Evolutionary conservation across 2,113 vertebrate species (phyloP), one percentile per base, ranked within the genome.

Genomic region (Megaceryle maxima): DNA sequence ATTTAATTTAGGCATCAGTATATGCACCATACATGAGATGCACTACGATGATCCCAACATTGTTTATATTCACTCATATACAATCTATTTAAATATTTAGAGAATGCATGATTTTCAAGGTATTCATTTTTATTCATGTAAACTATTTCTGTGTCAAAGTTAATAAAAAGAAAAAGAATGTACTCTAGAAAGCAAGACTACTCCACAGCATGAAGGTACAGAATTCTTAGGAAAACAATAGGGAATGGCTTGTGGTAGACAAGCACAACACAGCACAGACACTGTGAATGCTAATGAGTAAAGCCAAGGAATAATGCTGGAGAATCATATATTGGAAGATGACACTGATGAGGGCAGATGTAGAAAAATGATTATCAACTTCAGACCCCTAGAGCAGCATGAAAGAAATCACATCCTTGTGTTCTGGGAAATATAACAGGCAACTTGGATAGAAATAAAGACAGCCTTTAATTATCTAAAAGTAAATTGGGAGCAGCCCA

Each of bases 391-490:
- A 97, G 97, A 98, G 98, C 97, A 97, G 96, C 90, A 57, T 82
- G 95, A 97, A 95, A 97, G 94, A 97, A 97, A 98, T 98, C 97
- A 97, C 88, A 97, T 97, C 95, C 81, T 94, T 96, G 97, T 97
- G 97, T 97, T 97, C 94, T 96, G 98, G 98, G 98, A 98, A 98
- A 98, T 98, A 98, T 98, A 98, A 94, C 63, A 92, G 89, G 94
- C 96, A 98, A 97, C 96, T 97, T 97, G 86, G 96, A 97, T 79
- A 96, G 92, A 98, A 98, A 98, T 97, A 98, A 97, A 98, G 95
- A 97, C 96, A 97, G 96, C 94, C 96, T 98, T 98, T 98, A 98
- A 98, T 98, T 98, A 98, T 98, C 98, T 95, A 97, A 98, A 98
- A 98, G 97, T 97, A 98, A 98, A 98, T 97, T 98, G 97, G 95